Conservation (phyloP, 2,888 invertebrate species). For the Lasioglossum pauxillum region DNA sequence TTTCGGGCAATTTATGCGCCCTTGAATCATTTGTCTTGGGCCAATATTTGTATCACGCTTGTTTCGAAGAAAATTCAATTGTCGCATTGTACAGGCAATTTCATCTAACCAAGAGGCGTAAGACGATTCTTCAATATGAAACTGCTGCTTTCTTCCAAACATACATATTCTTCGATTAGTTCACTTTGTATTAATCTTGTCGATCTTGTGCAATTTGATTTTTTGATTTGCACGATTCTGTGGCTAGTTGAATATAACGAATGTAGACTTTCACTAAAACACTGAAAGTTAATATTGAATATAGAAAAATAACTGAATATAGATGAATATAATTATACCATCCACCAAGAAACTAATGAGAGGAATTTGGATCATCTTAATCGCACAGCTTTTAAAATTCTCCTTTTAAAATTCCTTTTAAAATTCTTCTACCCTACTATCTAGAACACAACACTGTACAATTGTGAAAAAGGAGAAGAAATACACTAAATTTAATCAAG, state of each 20-base stretch:
- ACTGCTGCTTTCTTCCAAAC: not conserved
- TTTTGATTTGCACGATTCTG: not conserved
- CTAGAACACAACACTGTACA: not conserved
- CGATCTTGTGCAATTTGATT: not conserved
- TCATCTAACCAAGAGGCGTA: not conserved
- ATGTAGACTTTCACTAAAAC: not conserved
- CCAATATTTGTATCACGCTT: not conserved
- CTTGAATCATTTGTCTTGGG: not conserved
- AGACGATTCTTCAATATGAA: not conserved
- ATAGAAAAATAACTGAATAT: too few species aligned
- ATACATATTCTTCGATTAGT: not conserved
- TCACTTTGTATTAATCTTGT: not conserved
- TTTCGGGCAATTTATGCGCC: not conserved
- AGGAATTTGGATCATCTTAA: not conserved
- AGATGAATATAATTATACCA: not conserved
- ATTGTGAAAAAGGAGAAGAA: not conserved
- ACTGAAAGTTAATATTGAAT: not conserved
- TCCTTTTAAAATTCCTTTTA: not conserved
- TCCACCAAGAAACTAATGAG: not conserved
- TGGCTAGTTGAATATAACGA: too few species aligned
- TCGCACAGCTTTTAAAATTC: not conserved
- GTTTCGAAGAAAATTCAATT: not conserved
- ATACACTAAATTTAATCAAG: not conserved
- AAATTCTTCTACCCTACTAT: not conserved
- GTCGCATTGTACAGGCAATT: not conserved